phyloP scores from a whole-genome alignment of 2,797 vertebrate species.

The Danio jaintianensis region DNA sequence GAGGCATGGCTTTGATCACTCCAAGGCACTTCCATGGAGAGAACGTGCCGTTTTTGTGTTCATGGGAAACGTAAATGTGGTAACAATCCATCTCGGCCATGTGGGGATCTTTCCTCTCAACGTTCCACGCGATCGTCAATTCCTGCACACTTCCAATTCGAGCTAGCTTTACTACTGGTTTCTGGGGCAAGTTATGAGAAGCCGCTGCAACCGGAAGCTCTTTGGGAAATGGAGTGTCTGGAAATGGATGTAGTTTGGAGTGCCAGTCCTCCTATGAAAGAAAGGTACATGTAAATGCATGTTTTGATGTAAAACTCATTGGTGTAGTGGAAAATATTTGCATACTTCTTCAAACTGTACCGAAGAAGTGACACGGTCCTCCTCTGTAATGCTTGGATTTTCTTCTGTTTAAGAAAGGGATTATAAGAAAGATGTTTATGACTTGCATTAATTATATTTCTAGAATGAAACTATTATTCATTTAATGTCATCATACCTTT shows the following conservation, averaged over 20 bases:
- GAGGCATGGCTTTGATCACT: conserved; percentile 64
- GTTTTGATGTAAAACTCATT: not conserved
- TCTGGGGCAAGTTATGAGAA: conserved; percentile 70
- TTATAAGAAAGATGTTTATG: not conserved
- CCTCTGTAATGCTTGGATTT: not conserved
- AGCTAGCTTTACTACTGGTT: conserved; percentile 64
- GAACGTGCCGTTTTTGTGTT: conserved; percentile 67
- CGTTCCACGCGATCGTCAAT: conserved; percentile 73
- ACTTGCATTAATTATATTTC: not conserved
- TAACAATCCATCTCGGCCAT: conserved; percentile 74
- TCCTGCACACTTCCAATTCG: conserved; percentile 67
- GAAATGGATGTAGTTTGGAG: conserved; percentile 68
- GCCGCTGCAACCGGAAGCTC: conserved; percentile 58
- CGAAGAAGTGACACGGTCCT: conserved; percentile 17
- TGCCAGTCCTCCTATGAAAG: conserved; percentile 52
- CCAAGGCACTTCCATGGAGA: conserved; percentile 63
- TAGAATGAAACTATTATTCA: not conserved
- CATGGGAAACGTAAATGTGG: conserved; percentile 61
- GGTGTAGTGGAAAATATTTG: not conserved
- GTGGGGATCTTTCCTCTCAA: conserved; percentile 55
- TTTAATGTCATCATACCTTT: conserved; percentile 3
- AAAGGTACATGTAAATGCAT: not conserved
- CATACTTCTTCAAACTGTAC: conserved; percentile 24
- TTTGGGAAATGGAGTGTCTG: conserved; percentile 61
- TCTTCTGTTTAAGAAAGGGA: conserved; percentile 1